Evolutionary conservation across 2,888 invertebrate genomes (phyloP), one percentile per base, ranked within the genome.

Genomic region (Erebia epiphron): DNA sequence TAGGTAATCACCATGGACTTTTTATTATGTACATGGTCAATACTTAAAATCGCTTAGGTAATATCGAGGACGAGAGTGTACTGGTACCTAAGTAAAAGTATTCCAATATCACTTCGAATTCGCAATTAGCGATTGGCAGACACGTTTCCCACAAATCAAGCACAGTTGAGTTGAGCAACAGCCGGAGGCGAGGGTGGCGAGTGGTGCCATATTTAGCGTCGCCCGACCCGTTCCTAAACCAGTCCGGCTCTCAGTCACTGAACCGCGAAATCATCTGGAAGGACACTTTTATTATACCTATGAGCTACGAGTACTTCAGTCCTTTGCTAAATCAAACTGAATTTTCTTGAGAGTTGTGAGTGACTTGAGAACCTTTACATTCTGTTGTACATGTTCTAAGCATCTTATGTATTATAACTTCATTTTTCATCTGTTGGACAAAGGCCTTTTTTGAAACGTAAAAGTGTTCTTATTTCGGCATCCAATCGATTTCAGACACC

Each of bases 221-320:
- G 41, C 52, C 18, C 41, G 50, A 73, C 73, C 71, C 61, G 73
- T 68, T 72, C 60, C 63, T 41, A 62, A 68, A 72, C 73, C 73
- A 69, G 72, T 74, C 54, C 57, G 52, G 18, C 56, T 60, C 69
- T 72, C 71, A 71, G 71, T 71, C 73, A 69, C 64, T 69, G 73
- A 71, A 73, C 73, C 67, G 67, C 57, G 57, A 64, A 61, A 70
- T 70, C 68, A 56, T 71, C 67, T 70, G 69, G 52, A 69, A 41
- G 64, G 52, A 64, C 54, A 54, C 18, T 54, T 64, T 7, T 41
- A 52, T 41, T 35, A 26, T 7, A 63, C 50, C 8, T 56, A 13
- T 41, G 43, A 7, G 9, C n/a, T n/a, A n/a, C n/a, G n/a, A n/a
- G 1, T 60, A 60, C n/a, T n/a, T 16, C 16, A 13, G 50, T 5